These are phyloP conservation scores for Anastrepha ludens DNA, from an alignment of 1,140 invertebrate genomes.

Conservation along the genomic window DNA sequence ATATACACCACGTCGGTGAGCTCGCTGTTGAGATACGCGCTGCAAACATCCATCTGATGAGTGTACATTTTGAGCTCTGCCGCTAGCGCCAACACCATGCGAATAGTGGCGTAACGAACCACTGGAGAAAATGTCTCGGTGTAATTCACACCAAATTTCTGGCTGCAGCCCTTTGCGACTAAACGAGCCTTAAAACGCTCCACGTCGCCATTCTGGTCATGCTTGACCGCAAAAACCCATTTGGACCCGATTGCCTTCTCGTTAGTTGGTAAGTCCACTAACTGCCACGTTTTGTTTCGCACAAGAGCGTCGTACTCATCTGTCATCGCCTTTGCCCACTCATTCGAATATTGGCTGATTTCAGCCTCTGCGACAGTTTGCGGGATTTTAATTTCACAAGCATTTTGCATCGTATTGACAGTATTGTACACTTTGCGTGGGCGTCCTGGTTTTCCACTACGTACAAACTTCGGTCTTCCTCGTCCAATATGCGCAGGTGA, in stretches of 20 bases:
- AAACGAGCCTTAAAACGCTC: constrained; percentile 38
- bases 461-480: constrained; percentile 40
- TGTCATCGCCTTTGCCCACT: constrained; percentile 62
- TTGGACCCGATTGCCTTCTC: constrained; percentile 48
- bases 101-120: constrained; percentile 56
- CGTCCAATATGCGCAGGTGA: constrained; percentile 2
- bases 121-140: constrained; percentile 57
- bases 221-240: constrained; percentile 37
- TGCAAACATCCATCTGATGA: constrained; percentile 39
- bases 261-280: constrained; percentile 55
- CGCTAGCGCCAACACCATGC: constrained; percentile 61
- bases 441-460: constrained; percentile 30
- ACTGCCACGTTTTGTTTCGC: constrained; percentile 58
- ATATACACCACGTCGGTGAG: constrained; percentile 42
- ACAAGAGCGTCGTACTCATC: background rate
- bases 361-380: constrained; percentile 51
- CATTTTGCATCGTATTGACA: constrained; percentile 36
- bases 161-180: background rate
- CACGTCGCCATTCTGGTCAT: background rate
- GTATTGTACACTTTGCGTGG: constrained; percentile 52
- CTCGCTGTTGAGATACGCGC: constrained; percentile 35
- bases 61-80: constrained; percentile 22
- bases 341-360: constrained; percentile 36
- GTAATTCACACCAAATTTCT: constrained; percentile 30
- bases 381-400: constrained; percentile 48